Conservation (phyloP, 2,113 vertebrate species). For the Hepsetus odoe region DNA sequence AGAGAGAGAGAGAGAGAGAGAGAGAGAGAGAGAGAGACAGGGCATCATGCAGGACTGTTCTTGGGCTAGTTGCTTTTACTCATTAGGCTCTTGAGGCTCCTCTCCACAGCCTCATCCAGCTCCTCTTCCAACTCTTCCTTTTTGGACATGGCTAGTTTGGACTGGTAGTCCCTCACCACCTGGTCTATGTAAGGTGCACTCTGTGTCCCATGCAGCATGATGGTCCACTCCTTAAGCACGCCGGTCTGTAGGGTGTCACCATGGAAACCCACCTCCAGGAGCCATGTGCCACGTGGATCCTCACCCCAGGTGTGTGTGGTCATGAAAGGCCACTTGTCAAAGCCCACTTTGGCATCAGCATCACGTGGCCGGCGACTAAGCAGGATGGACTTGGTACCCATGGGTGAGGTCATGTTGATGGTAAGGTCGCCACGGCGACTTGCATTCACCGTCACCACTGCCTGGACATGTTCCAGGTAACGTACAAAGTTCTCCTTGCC, state of each 20-base stretch:
- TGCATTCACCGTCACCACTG: constrained; percentile 92
- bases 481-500: constrained; percentile 97
- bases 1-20: constrained; percentile 36
- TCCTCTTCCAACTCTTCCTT: constrained; percentile 98
- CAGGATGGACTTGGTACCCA: constrained; percentile 96
- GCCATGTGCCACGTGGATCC: constrained; percentile 94
- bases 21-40: constrained; percentile 60
- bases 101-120: constrained; percentile 94
- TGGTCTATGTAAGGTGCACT: constrained; percentile 98
- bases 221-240: constrained; percentile 97
- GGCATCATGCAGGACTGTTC: constrained; percentile 71
- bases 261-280: constrained; percentile 90
- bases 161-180: constrained; percentile 96
- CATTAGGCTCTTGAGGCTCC: constrained; percentile 93
- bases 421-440: constrained; percentile 93
- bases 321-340: constrained; percentile 99
- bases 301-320: constrained; percentile 99
- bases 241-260: constrained; percentile 85
- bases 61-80: constrained; percentile 81
- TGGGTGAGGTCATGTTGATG: constrained; percentile 99
- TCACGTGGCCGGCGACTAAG: constrained; percentile 94
- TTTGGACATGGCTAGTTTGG: constrained; percentile 99
- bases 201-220: constrained; percentile 98
- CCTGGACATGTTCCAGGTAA: constrained; percentile 96
- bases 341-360: constrained; percentile 95